Evolutionary conservation across 1,140 invertebrate genomes (phyloP), one percentile per base, ranked within the genome.

Genomic region (Caenorhabditis inopinata): DNA sequence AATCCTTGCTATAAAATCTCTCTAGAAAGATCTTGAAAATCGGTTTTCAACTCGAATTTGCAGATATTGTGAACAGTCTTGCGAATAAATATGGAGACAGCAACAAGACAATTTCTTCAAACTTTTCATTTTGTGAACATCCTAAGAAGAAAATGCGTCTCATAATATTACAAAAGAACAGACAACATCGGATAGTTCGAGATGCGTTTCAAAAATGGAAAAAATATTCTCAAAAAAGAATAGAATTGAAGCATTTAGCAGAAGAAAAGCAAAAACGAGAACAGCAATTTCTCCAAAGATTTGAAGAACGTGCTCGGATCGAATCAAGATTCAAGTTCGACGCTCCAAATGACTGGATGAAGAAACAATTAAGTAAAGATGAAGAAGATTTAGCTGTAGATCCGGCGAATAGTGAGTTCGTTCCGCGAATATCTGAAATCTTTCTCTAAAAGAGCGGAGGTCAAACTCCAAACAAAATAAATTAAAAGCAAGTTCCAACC

Each of bases 291-390:
- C 38, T 16, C 23, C 3, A 18, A 12, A 23, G 58, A 9, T 68
- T 68, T 12, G 9, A 38, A 9, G 21, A 68, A 21, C 6, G n/a
- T 38, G 32, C 58, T 0, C 16, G 11, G n/a, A 38, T 68, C 11
- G 58, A 68, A n/a, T 38, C 58, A 9, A n/a, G 58, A 38, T 68
- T 42, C 58, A 68, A 68, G 18, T 68, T 68, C 9, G n/a, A 68
- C 21, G 58, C 58, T 68, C 58, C 58, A 9, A 32, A 68, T 21
- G 58, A 68, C 11, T 21, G 25, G 32, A 68, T 42, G 58, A 68
- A 23, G n/a, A 21, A 9, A 38, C 18, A 68, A 2, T 18, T 29
- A 27, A 68, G 32, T 9, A 68, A n/a, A 21, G 21, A 11, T 42
- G 58, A 38, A 2, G 38, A 42, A 7, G 6, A 42, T n/a, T 42